Conservation (phyloP, 2,797 vertebrate genomes). For the Coreius guichenoti region DNA sequence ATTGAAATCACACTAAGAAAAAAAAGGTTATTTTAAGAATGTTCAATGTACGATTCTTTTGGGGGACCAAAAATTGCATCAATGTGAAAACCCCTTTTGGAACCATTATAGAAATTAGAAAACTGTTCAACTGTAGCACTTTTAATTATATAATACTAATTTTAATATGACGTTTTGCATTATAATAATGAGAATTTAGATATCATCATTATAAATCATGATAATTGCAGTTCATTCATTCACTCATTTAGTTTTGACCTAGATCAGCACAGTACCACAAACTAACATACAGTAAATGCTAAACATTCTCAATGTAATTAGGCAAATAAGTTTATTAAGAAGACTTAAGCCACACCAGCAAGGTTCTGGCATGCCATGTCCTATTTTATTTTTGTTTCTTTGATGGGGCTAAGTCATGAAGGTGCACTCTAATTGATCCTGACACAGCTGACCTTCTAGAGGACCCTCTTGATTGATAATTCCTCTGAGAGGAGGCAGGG, state of each 20-base stretch:
- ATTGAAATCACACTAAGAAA: too few species aligned
- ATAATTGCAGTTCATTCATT: background rate
- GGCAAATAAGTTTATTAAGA: background rate
- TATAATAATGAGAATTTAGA: background rate
- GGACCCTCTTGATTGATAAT: constrained; percentile 30
- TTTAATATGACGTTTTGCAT: background rate
- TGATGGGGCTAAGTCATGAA: background rate
- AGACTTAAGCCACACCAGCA: background rate
- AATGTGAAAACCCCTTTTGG: background rate
- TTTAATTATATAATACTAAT: background rate
- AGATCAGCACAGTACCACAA: background rate
- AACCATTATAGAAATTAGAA: background rate
- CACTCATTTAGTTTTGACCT: background rate
- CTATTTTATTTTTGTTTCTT: background rate
- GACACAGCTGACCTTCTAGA: constrained; percentile 29
- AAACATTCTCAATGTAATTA: background rate
- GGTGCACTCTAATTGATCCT: constrained; percentile 17
- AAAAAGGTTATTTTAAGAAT: too few species aligned
- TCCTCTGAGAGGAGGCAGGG: constrained; percentile 7
- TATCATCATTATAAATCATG: background rate
- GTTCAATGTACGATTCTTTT: too few species aligned
- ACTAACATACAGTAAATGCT: background rate
- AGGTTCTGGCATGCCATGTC: background rate
- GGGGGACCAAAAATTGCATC: too few species aligned
- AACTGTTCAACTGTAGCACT: background rate